These are phyloP conservation scores for Chelonus formosanus DNA, from an alignment of 2,888 invertebrate species.

Conservation along the genomic window DNA sequence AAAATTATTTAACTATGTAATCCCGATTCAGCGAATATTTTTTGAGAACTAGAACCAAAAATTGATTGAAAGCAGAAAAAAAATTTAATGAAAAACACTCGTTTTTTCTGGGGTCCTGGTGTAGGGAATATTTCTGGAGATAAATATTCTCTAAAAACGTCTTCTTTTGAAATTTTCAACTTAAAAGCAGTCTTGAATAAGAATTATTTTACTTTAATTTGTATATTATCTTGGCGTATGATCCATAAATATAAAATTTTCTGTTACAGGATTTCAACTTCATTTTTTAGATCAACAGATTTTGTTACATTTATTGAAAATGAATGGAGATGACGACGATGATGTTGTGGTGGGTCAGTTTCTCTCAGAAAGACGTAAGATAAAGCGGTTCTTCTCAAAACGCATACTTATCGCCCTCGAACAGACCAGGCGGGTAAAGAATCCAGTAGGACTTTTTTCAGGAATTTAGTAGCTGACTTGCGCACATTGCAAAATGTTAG, in stretches of 20 bases:
- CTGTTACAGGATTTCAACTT: too few species aligned
- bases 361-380: slow-evolving; percentile 36
- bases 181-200: background rate
- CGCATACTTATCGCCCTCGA: slow-evolving; percentile 47
- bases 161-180: slow-evolving; percentile 9
- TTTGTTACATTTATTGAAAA: background rate
- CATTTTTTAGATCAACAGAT: too few species aligned
- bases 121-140: slow-evolving; percentile 44
- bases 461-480: slow-evolving; percentile 4
- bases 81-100: slow-evolving; percentile 29
- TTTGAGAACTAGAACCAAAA: slow-evolving; percentile 17
- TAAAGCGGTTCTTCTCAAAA: slow-evolving; percentile 42
- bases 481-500: background rate
- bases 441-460: slow-evolving; percentile 37
- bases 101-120: slow-evolving; percentile 45
- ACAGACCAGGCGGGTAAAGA: slow-evolving; percentile 46
- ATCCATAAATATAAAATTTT: too few species aligned
- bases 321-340: slow-evolving; percentile 18
- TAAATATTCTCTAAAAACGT: slow-evolving; percentile 36
- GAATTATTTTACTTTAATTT: background rate
- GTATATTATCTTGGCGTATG: background rate
- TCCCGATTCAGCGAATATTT: slow-evolving; percentile 52
- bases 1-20: slow-evolving; percentile 40
- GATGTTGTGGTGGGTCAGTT: slow-evolving; percentile 38
- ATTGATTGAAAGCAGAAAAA: slow-evolving; percentile 19